Percentiles rank a stretch among this genome's conserved stretches.
These are phyloP conservation scores for Pocillopora damicornis DNA, from an alignment of 64 coral and sea anemone species.

Conservation along the genomic window DNA sequence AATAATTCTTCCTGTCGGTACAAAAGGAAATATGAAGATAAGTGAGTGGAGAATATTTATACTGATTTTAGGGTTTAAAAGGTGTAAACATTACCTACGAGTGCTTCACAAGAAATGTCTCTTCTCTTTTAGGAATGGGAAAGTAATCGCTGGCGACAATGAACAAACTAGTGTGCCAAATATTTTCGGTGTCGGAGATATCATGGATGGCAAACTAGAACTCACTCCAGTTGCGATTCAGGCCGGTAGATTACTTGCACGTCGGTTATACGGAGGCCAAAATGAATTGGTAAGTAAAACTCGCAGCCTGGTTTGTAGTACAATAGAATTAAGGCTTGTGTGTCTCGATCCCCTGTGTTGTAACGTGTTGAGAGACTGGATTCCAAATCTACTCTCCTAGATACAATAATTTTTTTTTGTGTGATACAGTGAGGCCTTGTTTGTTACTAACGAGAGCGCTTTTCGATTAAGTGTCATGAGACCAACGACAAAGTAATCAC, in stretches of 20 bases:
- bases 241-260: constrained; percentile 81
- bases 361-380: no score
- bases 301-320: background rate
- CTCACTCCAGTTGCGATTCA: constrained; percentile 96
- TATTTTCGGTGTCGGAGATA: constrained; percentile 89
- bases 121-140: constrained; percentile 59
- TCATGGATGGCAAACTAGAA: constrained; percentile 85
- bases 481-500: no score
- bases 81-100: background rate
- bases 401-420: no score
- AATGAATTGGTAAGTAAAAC: constrained; percentile 60
- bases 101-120: background rate
- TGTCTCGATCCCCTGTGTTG: no score
- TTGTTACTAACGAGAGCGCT: no score
- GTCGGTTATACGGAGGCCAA: constrained; percentile 66
- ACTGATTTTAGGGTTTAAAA: no score
- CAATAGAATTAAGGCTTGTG: background rate
- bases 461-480: no score
- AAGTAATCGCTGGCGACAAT: constrained; percentile 80
- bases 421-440: no score
- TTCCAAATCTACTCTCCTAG: no score
- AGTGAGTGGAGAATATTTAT: background rate
- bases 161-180: constrained; percentile 79
- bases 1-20: no score
- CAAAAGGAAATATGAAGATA: no score